Evolutionary conservation across 2,888 invertebrate genomes (phyloP).

Genomic region (Steromphala cineraria): DNA sequence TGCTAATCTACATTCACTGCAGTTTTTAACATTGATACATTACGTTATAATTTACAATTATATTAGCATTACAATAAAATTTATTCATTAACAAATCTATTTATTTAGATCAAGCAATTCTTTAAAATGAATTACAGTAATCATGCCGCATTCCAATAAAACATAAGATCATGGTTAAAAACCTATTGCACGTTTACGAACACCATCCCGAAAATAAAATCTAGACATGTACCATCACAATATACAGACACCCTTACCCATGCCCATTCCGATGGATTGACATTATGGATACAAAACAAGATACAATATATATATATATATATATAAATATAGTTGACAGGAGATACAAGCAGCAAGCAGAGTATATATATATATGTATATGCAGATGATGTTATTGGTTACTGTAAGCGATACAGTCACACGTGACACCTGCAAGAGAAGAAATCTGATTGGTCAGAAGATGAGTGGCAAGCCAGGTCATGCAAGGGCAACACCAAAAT

Average conservation of each 20-base stretch:
- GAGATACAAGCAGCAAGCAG: not conserved
- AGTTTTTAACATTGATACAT: too few relatives aligned
- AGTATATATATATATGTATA: not conserved
- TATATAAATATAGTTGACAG: not conserved
- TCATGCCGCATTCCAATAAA: too few relatives aligned
- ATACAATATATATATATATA: not conserved
- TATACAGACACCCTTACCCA: not conserved
- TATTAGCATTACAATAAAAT: too few relatives aligned
- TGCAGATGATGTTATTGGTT: not conserved
- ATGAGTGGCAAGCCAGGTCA: not conserved
- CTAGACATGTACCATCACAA: too few relatives aligned
- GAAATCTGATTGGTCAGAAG: slow-evolving; percentile 10
- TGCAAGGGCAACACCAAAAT: not conserved
- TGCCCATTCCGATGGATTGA: not conserved
- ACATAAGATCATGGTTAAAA: too few relatives aligned
- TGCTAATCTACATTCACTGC: too few relatives aligned
- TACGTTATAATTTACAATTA: too few relatives aligned
- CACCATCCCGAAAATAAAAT: too few relatives aligned
- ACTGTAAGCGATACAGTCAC: slow-evolving; percentile 8
- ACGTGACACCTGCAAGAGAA: slow-evolving; percentile 2
- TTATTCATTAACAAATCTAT: too few relatives aligned
- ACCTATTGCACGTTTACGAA: too few relatives aligned
- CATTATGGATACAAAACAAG: not conserved
- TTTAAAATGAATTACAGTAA: too few relatives aligned
- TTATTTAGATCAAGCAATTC: too few relatives aligned